phyloP scores from a whole-genome alignment of 1,140 invertebrate species.

The Heterodera schachtii region DNA sequence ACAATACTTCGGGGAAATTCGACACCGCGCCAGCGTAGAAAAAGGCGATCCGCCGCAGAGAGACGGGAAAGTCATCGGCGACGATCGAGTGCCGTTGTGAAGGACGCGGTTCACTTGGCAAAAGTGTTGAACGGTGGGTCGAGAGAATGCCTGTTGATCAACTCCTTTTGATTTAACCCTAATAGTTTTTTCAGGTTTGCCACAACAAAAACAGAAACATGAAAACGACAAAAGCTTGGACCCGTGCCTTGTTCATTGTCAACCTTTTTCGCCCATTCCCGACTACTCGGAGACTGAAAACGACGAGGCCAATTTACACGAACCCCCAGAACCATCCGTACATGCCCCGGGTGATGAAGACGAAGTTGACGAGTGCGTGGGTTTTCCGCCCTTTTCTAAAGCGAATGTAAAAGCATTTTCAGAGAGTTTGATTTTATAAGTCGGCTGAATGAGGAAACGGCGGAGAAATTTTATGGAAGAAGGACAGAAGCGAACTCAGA shows the following conservation, averaged over 20 bases:
- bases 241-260: neutral
- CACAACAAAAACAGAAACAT: slow-evolving; percentile 6
- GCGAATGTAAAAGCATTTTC: neutral
- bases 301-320: neutral
- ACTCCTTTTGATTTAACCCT: neutral
- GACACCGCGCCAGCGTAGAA: neutral
- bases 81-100: slow-evolving; percentile 13
- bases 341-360: slow-evolving; percentile 15
- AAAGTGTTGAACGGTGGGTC: slow-evolving; percentile 6
- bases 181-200: neutral
- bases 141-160: no score
- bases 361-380: neutral
- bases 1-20: neutral
- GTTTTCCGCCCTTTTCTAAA: neutral
- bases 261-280: slow-evolving; percentile 4
- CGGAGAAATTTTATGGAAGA: neutral
- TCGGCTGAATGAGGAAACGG: neutral
- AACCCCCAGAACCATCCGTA: slow-evolving; percentile 29
- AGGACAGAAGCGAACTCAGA: neutral
- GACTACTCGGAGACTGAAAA: slow-evolving; percentile 2
- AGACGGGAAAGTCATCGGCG: slow-evolving; percentile 26
- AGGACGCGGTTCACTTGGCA: slow-evolving; percentile 8
- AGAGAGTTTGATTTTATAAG: neutral
- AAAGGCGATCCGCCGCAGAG: slow-evolving; percentile 19
- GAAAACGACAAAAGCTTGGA: neutral